Conservation (phyloP, 2,888 invertebrate species). For the Toxonevra muliebris region DNA sequence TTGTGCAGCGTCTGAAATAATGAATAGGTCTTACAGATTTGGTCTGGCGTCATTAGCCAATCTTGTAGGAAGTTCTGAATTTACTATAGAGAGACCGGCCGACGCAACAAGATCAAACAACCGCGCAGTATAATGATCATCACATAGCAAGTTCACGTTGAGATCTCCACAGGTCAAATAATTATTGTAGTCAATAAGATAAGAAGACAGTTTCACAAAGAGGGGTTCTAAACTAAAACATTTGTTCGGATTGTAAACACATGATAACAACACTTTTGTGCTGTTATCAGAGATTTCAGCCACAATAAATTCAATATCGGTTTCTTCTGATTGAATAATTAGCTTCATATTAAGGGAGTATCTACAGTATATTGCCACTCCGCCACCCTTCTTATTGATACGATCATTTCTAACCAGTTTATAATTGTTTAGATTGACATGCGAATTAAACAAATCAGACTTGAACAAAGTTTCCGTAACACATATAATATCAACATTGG, state of each 20-base stretch:
- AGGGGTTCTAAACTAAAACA: constrained; percentile 9
- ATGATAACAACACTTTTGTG: constrained; percentile 19
- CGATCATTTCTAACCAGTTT: constrained; percentile 6
- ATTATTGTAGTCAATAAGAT: constrained; percentile 21
- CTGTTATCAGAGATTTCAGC: constrained; percentile 17
- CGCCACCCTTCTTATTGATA: constrained; percentile 15
- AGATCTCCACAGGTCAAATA: constrained; percentile 21
- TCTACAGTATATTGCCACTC: constrained; percentile 21
- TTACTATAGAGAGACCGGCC: constrained; percentile 11
- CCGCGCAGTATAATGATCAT: constrained; percentile 5
- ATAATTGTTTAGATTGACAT: constrained; percentile 11
- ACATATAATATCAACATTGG: constrained; percentile 19
- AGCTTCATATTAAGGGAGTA: constrained; percentile 2
- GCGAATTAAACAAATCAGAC: constrained; percentile 1
- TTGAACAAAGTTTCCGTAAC: constrained; percentile 21
- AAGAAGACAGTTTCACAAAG: constrained; percentile 14
- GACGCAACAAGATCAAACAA: constrained; percentile 11
- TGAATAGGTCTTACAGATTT: constrained; percentile 16
- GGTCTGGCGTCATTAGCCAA: constrained; percentile 9
- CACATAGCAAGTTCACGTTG: constrained; percentile 21
- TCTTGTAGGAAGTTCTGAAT: constrained; percentile 9
- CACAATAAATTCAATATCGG: constrained; percentile 16
- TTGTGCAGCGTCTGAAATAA: neutral
- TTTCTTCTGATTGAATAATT: neutral
- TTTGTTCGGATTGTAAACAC: constrained; percentile 26